These are phyloP conservation scores for Nemotelus pantherinus DNA, from an alignment of 2,888 invertebrate species.

Conservation along the genomic window DNA sequence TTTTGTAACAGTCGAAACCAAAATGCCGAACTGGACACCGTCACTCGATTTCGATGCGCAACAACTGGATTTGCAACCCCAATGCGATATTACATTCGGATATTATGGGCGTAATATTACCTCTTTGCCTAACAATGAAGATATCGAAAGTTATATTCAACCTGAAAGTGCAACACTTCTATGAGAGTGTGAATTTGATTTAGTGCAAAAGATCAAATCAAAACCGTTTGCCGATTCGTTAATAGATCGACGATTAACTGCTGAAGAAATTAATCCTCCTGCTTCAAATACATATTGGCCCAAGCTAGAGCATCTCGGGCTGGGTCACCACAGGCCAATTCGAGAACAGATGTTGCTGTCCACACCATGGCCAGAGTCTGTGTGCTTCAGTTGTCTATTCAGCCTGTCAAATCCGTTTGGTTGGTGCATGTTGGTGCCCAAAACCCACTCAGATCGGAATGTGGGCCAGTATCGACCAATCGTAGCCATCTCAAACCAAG, in stretches of 20 bases:
- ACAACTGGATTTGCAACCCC: constrained; percentile 28
- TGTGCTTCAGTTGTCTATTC: too few species aligned
- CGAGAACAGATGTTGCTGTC: too few species aligned
- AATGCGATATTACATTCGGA: constrained; percentile 26
- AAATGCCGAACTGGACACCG: constrained; percentile 33
- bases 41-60: constrained; percentile 20
- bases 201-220: constrained; percentile 12
- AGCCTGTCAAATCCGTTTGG: too few species aligned
- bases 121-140: neutral
- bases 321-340: too few species aligned
- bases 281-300: neutral
- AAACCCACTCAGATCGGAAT: too few species aligned
- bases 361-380: too few species aligned
- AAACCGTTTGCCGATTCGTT: neutral
- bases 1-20: too few species aligned
- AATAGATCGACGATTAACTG: constrained; percentile 8
- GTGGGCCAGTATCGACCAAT: too few species aligned
- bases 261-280: neutral
- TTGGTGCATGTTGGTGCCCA: too few species aligned
- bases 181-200: neutral
- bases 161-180: neutral
- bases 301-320: too few species aligned
- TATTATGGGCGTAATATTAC: constrained; percentile 1
- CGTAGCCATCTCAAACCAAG: too few species aligned
- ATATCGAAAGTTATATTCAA: neutral